phyloP scores from a whole-genome alignment of 2,113 vertebrate species.

The zebrafish (Danio rerio) region GRCz12tu NC_133189.1:17501001-17501500 shows the following conservation, averaged over 20 bases:
- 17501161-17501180: not conserved
- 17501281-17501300: not conserved
- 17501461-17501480: slow-evolving; percentile 4
- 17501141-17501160: not conserved
- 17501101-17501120: not conserved
- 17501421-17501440: slow-evolving; percentile 16
- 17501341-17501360: not conserved
- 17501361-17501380: not conserved
- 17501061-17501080: not conserved
- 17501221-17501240: not conserved
- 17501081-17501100: not conserved
- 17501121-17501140: not conserved
- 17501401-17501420: not conserved
- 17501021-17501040: slow-evolving; percentile 7
- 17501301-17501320: slow-evolving; percentile 9
- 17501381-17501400: not conserved
- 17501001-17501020: slow-evolving; percentile 25
- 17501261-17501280: not conserved
- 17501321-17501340: not conserved
- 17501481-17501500: not conserved
- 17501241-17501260: not conserved
- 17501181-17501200: not conserved
- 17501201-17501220: not conserved
- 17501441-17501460: not conserved
- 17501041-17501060: slow-evolving; percentile 4